Base-by-base conservation (phyloP, 1,140 invertebrate species). In the Cotesia glomerata region DNA sequence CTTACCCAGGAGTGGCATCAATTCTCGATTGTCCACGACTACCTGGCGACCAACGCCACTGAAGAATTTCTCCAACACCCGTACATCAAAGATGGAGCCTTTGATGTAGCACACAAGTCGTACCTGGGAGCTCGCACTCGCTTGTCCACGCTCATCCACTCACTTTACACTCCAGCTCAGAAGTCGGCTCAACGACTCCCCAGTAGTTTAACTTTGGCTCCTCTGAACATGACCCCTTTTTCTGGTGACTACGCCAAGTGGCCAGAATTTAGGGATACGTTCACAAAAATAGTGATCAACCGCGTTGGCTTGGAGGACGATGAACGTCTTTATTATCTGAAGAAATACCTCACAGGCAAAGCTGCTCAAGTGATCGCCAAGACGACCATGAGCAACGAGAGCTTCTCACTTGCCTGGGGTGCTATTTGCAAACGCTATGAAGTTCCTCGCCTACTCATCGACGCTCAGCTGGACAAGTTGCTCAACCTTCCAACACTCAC, bases 221-320 rank as follows among this genome's bases (percentile, higher is more conserved):
- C 36, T 7, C 2, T 54, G 4, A 54, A 54, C 14, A 54, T 54
- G 4, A 13, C 51, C 0, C 11, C 13, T 8, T 75, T 77, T 71
- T 73, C 65, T 14, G 39, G 71, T 74, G 56, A 59, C 66, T 72
- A 68, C 62, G 65, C 61, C n/a, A 39, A 54, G 18, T 68, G 65
- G 65, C 32, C 51, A n/a, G 49, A 54, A 26, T 68, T 54, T 14
- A 35, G 35, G 26, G 51, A 56, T 54, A 11, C 56, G 2, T 68
- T 68, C n/a, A 56, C 3, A 34, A 56, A 49, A 4, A 26, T 68
- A 1, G 51, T 68, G 32, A 36, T 51, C 8, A 34, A 9, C n/a
- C 34, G 52, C 13, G 26, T 11, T 54, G 49, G 36, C 16, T 9
- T 68, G 14, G 26, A 45, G 0, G 39, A 68, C 26, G 51, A 56